Base-by-base conservation (phyloP, 2,888 invertebrate genomes). In the Rhagophthalmus giganteus region DNA sequence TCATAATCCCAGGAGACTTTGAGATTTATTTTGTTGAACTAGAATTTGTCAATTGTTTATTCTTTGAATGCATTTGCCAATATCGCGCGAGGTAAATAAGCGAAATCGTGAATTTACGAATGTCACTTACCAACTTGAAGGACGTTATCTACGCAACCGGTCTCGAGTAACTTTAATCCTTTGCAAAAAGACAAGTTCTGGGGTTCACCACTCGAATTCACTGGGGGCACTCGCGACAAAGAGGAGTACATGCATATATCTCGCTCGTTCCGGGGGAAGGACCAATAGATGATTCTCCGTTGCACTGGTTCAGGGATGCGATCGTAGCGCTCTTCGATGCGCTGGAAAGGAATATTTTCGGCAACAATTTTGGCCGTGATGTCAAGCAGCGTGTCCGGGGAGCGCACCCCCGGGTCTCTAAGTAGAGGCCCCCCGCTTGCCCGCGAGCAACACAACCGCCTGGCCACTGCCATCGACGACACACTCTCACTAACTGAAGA, bases 181-280 rank as follows among this genome's bases (percentile, higher is more conserved):
- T 88, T 87, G 79, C 89, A 87, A 79, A 90, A 91, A 70, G 90
- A 88, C 71, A 90, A 80, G 79, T 85, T 89, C 76, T 87, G 85
- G 74, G 85, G 85, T 78, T 90, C 89, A 71, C 81, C 81, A 65
- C 68, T 64, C 58, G 74, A 53, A 63, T 70, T 74, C 65, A 75
- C 75, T 49, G 77, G 74, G 58, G 77, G 74, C 72, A 79, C 78
- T 65, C 76, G 78, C 67, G 83, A 79, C 76, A 89, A 81, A 63
- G 89, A 89, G 65, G 89, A 90, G 78, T 92, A 92, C 89, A 91
- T 90, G 77, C 88, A 88, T 74, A 92, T 90, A 78, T 90, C 90
- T 70, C 87, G 81, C 76, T 91, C 91, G 73, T 90, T 87, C 68
- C 90, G 79, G 62, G 91, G 92, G 78, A 91, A 91, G 60, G 90